Evolutionary conservation across 2,113 vertebrate genomes (phyloP).

Genomic region (Irena cyanogastra): DNA sequence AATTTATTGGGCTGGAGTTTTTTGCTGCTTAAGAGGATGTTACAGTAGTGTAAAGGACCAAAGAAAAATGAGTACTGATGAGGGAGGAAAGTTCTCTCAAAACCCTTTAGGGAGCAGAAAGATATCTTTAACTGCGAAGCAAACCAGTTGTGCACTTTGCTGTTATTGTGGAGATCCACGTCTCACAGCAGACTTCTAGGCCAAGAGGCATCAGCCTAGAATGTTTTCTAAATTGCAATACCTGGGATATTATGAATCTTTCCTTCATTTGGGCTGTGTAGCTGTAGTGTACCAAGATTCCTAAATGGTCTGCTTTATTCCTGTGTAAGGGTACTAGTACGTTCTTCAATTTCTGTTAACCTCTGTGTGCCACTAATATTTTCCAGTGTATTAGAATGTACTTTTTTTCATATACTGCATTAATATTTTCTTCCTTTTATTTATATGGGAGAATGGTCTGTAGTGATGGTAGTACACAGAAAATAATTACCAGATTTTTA

Average conservation of each 20-base stretch:
- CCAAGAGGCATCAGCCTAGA: not conserved
- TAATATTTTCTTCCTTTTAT: not conserved
- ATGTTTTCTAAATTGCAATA: not conserved
- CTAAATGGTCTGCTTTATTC: not conserved
- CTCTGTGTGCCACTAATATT: not conserved
- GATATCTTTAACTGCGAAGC: not conserved
- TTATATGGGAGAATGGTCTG: not conserved
- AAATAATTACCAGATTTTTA: not conserved
- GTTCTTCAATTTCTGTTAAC: not conserved
- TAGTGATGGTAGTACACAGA: not conserved
- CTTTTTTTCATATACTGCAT: not conserved
- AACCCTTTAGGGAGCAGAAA: not conserved
- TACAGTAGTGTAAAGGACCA: not conserved
- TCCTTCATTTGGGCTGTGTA: not conserved
- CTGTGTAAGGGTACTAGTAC: not conserved
- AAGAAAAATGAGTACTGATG: not conserved
- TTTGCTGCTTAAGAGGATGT: not conserved
- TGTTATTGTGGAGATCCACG: not conserved
- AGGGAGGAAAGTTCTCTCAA: not conserved
- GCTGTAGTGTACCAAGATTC: not conserved
- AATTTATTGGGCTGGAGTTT: not conserved
- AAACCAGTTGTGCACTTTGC: not conserved
- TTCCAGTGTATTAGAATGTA: not conserved
- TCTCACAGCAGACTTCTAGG: not conserved
- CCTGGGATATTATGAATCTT: not conserved